phyloP scores from a whole-genome alignment of 1,140 invertebrate species.

The Brachystomella parvula region DNA sequence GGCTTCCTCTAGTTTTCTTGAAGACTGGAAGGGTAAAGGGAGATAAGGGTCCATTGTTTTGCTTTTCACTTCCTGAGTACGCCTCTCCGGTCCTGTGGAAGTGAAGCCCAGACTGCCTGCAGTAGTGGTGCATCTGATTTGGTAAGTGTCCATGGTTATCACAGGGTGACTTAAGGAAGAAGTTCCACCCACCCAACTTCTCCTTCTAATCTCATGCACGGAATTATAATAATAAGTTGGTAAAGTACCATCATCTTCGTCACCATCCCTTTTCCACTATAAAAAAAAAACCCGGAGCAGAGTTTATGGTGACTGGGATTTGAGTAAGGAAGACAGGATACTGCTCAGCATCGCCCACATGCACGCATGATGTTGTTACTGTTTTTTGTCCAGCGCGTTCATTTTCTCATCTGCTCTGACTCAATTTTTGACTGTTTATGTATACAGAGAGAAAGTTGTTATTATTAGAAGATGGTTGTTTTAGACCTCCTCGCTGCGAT shows the following conservation, averaged over 20 bases:
- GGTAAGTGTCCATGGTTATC: neutral
- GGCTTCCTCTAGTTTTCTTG: too few relatives aligned
- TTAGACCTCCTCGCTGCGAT: neutral
- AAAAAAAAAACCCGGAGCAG: neutral
- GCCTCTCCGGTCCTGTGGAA: too few relatives aligned
- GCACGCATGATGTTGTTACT: neutral
- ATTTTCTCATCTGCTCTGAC: neutral
- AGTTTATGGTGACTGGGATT: constrained; percentile 9
- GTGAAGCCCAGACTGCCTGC: too few relatives aligned
- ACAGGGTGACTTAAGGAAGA: neutral
- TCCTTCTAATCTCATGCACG: neutral
- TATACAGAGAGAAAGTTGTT: neutral
- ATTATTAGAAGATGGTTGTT: constrained; percentile 1
- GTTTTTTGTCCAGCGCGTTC: constrained; percentile 1
- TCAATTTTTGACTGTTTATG: constrained; percentile 7
- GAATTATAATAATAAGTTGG: neutral
- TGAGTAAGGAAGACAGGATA: neutral
- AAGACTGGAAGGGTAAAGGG: too few relatives aligned
- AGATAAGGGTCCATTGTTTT: too few relatives aligned
- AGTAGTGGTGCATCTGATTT: neutral
- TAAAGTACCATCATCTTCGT: constrained; percentile 5
- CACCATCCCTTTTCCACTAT: neutral
- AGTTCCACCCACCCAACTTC: neutral
- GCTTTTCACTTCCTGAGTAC: too few relatives aligned
- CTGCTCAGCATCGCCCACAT: neutral